Base-by-base conservation (phyloP, 2,113 vertebrate species). In the Brienomyrus brachyistius region DNA sequence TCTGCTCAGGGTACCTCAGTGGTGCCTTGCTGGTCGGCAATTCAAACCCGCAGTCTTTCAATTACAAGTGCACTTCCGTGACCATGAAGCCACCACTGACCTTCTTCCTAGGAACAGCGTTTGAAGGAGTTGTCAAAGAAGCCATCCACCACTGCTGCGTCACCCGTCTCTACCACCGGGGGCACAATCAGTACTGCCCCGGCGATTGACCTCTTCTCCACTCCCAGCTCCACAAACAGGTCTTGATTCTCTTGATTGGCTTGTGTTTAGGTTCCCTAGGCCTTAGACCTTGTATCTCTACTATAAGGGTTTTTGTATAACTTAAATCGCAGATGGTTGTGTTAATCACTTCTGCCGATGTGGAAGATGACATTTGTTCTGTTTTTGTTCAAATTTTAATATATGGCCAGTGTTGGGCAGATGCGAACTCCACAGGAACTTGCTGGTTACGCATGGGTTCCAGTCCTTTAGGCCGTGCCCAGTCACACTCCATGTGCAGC, bases 91-190 rank as follows among this genome's bases (percentile, higher is more conserved):
- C 54, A 56, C 19, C 54, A 56, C 54, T 56, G 19, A 5, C 1
- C 54, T 7, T 90, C n/a, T 21, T 31, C 88, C 45, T 88, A 99
- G 98, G 98, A 99, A 19, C 98, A 98, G 90, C 97, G 98, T 91
- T 95, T 98, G 91, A 98, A 97, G 93, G 98, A 99, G 94, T 96
- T 99, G 92, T 96, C 96, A 92, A 98, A 98, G 94, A 99, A 97
- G 95, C 96, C 97, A 92, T 96, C 96, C 90, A 97, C 97, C 87
- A 98, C 97, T 8, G 97, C 97, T 90, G 96, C 97, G 87, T 98
- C 98, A 88, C 98, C 98, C 11, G 96, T 97, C 88, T 97, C 96
- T 1, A 96, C 96, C 11, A 92, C 94, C 89, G 96, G 95, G 3
- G 97, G 96, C 54, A 96, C 95, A 89, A 94, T 98, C 92, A 97